phyloP scores from a whole-genome alignment of 2,888 invertebrate genomes.

The Dryocosmus kuriphilus region DNA sequence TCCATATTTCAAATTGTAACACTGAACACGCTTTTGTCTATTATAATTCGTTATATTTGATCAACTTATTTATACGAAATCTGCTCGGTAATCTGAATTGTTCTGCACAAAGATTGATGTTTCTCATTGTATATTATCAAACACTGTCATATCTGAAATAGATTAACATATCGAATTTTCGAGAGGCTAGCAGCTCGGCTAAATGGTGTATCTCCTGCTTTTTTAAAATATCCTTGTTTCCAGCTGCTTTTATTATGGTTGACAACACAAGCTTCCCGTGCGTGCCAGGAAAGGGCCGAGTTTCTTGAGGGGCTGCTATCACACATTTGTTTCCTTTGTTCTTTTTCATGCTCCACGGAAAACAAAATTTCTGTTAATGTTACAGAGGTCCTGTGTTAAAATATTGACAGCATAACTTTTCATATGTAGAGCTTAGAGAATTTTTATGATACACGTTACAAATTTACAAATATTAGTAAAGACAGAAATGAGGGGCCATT shows the following conservation, averaged over 20 bases:
- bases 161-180: constrained; percentile 25
- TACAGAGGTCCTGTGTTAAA: no score
- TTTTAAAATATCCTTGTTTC: constrained; percentile 36
- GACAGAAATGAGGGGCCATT: no score
- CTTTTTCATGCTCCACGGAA: neutral
- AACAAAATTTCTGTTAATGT: no score
- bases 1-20: neutral
- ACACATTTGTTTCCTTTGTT: constrained; percentile 19
- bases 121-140: neutral
- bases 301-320: constrained; percentile 22
- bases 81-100: neutral
- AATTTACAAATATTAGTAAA: no score
- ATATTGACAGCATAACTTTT: no score
- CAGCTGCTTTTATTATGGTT: constrained; percentile 16
- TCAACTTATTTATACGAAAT: neutral
- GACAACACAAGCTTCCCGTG: constrained; percentile 27
- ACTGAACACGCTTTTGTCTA: neutral
- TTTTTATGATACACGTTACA: no score
- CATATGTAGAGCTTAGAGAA: no score
- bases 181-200: constrained; percentile 22
- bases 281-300: constrained; percentile 17
- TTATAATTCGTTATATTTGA: neutral
- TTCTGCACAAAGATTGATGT: neutral
- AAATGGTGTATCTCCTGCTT: constrained; percentile 32
- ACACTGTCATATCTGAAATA: neutral